phyloP scores from a whole-genome alignment of 2,888 invertebrate genomes.

The Carabus problematicus region DNA sequence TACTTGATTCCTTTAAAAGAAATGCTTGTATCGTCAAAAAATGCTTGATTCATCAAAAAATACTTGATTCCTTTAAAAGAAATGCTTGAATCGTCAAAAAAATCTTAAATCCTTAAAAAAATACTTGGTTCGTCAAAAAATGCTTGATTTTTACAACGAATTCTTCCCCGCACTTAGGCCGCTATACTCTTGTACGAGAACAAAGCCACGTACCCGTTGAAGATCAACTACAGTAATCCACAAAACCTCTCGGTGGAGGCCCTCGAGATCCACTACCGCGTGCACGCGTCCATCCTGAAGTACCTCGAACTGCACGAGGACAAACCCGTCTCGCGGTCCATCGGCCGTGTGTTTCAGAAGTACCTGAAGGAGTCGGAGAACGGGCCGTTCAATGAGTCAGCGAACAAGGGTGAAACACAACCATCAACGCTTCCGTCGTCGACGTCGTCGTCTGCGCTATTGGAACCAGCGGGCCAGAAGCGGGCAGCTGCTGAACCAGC shows the following conservation, averaged over 20 bases:
- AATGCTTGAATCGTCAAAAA: too few species aligned
- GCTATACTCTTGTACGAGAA: conserved; percentile 78
- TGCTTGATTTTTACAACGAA: too few species aligned
- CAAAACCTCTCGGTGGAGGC: conserved; percentile 87
- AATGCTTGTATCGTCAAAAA: too few species aligned
- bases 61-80: too few species aligned
- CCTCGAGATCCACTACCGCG: conserved; percentile 83
- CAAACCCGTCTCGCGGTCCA: conserved; percentile 67
- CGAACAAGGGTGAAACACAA: conserved; percentile 40
- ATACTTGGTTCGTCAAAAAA: too few species aligned
- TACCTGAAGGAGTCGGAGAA: conserved; percentile 60
- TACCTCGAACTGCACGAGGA: conserved; percentile 80
- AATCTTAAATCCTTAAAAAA: too few species aligned
- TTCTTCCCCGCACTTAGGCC: too few species aligned
- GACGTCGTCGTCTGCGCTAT: too few species aligned
- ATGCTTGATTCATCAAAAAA: too few species aligned
- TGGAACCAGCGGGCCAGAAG: too few species aligned
- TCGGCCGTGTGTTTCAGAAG: conserved; percentile 67
- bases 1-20: too few species aligned
- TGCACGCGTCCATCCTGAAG: conserved; percentile 89
- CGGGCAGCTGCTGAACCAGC: conserved; percentile 44
- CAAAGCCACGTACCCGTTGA: conserved; percentile 83
- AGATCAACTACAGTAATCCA: conserved; percentile 85
- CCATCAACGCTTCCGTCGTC: too few species aligned
- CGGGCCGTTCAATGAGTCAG: conserved; percentile 31